These are phyloP conservation scores for Podarcis muralis DNA, from an alignment of 2,113 vertebrate species.

Conservation along the genomic window DNA sequence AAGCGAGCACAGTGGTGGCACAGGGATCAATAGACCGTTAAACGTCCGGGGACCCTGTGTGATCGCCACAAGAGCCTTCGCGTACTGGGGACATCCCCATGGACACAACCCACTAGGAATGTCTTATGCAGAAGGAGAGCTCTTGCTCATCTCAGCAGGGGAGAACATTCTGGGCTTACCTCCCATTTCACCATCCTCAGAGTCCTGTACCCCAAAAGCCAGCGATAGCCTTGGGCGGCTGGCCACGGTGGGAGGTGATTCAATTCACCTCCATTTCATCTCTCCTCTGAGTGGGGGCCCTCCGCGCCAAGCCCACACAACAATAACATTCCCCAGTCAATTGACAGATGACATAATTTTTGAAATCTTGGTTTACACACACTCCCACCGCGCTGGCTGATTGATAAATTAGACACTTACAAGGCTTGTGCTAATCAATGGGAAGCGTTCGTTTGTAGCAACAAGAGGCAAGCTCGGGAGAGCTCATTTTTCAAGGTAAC, in stretches of 20 bases:
- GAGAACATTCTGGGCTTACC: no score
- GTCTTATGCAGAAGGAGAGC: background rate
- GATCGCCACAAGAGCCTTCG: no score
- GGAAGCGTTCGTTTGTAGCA: conserved; percentile 73
- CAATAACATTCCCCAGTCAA: conserved; percentile 30
- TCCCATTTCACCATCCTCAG: background rate
- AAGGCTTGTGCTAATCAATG: conserved; percentile 72
- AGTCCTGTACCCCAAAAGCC: background rate
- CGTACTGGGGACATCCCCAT: no score
- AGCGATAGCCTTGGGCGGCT: background rate
- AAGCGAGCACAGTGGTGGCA: no score
- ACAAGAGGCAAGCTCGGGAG: conserved; percentile 62
- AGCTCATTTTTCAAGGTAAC: conserved; percentile 75
- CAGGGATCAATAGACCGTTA: no score
- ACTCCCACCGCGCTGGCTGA: conserved; percentile 60
- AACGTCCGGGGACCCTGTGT: no score
- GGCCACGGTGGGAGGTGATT: rapidly evolving
- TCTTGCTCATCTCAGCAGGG: background rate
- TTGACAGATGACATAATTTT: conserved; percentile 72
- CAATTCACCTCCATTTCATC: background rate
- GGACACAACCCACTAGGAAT: background rate
- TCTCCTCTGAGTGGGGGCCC: background rate
- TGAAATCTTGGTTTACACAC: conserved; percentile 59
- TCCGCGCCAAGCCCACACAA: background rate
- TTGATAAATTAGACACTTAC: conserved; percentile 73